Conservation (phyloP, 2,113 vertebrate species). For the Myanophis thanlyinensis region DNA sequence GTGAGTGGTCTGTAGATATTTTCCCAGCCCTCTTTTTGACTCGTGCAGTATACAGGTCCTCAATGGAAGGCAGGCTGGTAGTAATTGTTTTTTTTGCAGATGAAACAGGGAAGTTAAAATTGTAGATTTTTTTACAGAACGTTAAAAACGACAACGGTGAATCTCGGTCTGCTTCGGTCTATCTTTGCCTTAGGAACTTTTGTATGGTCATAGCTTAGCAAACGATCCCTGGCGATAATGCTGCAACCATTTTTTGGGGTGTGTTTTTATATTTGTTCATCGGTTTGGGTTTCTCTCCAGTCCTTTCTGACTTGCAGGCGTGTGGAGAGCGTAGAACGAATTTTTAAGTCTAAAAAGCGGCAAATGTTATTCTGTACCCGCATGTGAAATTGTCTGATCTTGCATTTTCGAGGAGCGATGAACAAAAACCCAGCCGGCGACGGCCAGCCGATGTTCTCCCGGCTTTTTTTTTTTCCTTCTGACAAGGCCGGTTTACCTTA, state of each 20-base stretch:
- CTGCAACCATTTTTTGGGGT: not conserved
- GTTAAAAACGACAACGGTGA: not conserved
- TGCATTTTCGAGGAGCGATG: conserved; percentile 58
- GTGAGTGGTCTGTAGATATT: too few species aligned
- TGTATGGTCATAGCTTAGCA: not conserved
- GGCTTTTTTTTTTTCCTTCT: conserved; percentile 54
- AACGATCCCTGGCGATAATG: too few species aligned
- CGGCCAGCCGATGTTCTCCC: conserved; percentile 55
- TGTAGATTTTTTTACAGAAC: not conserved
- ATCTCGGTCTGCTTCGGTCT: not conserved
- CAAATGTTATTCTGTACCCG: not conserved
- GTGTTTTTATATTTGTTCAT: not conserved
- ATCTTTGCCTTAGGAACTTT: not conserved
- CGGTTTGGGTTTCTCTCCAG: not conserved
- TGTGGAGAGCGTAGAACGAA: not conserved
- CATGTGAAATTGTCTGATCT: conserved; percentile 9
- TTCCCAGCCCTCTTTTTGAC: too few species aligned
- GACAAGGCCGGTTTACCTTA: conserved; percentile 70
- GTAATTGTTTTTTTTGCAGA: too few species aligned
- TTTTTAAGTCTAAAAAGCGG: not conserved
- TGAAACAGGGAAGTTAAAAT: not conserved
- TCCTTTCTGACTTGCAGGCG: too few species aligned
- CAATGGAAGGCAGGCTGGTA: too few species aligned
- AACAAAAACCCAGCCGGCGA: conserved; percentile 54
- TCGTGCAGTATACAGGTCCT: too few species aligned